A percentile compares a stretch with the other conserved stretches of the same genome.
Conservation (phyloP, 1,140 invertebrate genomes). For the Pachyrhynchus sulphureomaculatus region DNA sequence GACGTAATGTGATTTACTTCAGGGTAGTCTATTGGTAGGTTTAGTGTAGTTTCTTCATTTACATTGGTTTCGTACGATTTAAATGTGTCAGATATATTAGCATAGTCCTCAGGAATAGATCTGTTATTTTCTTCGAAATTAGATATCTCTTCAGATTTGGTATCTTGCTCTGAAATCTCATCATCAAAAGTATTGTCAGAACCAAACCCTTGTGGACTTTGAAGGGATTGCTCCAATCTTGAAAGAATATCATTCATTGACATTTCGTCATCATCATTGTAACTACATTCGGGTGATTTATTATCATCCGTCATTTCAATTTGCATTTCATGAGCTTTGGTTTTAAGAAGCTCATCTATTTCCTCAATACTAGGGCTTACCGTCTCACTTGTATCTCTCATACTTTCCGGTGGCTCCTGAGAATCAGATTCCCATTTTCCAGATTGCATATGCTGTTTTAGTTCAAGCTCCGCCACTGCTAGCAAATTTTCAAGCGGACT, state of each 20-base stretch:
- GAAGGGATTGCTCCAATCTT: constrained; percentile 57
- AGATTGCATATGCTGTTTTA: constrained; percentile 52
- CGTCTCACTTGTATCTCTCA: neutral
- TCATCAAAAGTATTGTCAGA: constrained; percentile 17
- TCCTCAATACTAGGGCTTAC: constrained; percentile 23
- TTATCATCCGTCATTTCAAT: constrained; percentile 36
- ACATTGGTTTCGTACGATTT: neutral
- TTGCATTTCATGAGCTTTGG: constrained; percentile 39
- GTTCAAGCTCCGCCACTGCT: constrained; percentile 60
- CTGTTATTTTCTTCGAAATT: constrained; percentile 14
- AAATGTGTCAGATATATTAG: neutral
- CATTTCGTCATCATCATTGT: constrained; percentile 61
- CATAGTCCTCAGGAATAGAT: constrained; percentile 9
- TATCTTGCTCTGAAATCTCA: neutral
- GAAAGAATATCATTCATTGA: constrained; percentile 62
- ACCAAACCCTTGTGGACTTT: constrained; percentile 52
- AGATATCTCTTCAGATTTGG: neutral
- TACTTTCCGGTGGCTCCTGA: constrained; percentile 7
- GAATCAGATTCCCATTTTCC: constrained; percentile 42
- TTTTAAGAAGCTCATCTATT: constrained; percentile 37
- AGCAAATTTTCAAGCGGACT: constrained; percentile 59
- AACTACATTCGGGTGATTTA: constrained; percentile 51
- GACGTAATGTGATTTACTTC: neutral
- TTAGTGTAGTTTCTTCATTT: constrained; percentile 3
- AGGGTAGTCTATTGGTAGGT: neutral